Evolutionary conservation across 1,140 invertebrate genomes (phyloP).

Genomic region (Magallana angulata): DNA sequence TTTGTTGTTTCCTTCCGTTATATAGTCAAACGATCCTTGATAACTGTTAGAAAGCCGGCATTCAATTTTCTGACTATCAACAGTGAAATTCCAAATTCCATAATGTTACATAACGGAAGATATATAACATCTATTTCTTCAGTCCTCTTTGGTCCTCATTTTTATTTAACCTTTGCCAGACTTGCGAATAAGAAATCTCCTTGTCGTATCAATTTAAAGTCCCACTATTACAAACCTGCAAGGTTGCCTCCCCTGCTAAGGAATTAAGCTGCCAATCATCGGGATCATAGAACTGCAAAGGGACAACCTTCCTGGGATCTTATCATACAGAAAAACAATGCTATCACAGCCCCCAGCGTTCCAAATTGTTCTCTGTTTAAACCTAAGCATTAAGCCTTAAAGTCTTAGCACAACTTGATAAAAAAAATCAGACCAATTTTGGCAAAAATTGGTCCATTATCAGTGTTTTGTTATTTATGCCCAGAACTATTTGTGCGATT

Average conservation of each 20-base stretch:
- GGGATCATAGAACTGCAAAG: neutral
- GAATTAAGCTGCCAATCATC: constrained; percentile 21
- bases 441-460: constrained; percentile 16
- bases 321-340: constrained; percentile 23
- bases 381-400: neutral
- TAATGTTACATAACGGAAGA: constrained; percentile 18
- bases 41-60: neutral
- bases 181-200: neutral
- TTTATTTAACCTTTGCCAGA: constrained; percentile 12
- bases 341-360: constrained; percentile 2
- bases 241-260: constrained; percentile 10
- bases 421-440: constrained; percentile 20
- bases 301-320: constrained; percentile 14
- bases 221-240: neutral
- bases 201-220: constrained; percentile 29
- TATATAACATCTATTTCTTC: constrained; percentile 11
- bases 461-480: constrained; percentile 30
- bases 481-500: neutral
- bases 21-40: neutral
- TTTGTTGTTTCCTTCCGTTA: neutral
- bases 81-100: neutral
- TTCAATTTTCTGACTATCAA: constrained; percentile 12
- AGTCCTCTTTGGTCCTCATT: constrained; percentile 11
- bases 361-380: constrained; percentile 15
- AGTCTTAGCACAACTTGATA: constrained; percentile 25